These are phyloP conservation scores for Myotis planiceps DNA, from an alignment of 2,797 vertebrate genomes.

Conservation along the genomic window DNA sequence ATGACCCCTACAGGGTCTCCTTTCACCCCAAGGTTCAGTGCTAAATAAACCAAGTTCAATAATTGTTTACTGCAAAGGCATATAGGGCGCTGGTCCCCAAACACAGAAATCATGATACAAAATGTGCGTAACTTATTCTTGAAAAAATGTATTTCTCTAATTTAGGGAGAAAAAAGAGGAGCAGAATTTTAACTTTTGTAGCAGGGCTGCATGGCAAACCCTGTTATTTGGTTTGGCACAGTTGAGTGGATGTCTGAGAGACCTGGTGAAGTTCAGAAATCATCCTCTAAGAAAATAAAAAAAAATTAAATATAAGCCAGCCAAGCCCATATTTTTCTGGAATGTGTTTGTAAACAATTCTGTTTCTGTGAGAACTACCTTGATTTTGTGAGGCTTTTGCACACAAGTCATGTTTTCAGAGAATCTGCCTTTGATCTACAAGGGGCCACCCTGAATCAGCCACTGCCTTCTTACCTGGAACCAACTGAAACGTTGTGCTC, in stretches of 20 bases:
- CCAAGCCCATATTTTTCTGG: neutral
- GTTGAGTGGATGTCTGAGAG: neutral
- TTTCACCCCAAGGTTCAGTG: neutral
- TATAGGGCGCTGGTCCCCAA: neutral
- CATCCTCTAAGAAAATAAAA: neutral
- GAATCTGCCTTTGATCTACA: neutral
- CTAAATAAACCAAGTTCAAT: neutral
- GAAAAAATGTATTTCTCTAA: neutral
- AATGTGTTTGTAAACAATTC: neutral
- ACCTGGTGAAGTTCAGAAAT: neutral
- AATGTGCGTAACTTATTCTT: neutral
- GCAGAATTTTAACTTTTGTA: neutral
- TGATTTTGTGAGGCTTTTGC: neutral
- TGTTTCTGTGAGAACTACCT: neutral
- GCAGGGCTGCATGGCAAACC: fast-evolving
- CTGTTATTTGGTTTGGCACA: neutral
- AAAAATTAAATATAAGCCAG: neutral
- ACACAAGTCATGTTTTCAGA: neutral
- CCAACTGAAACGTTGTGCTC: neutral
- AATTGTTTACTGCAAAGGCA: neutral
- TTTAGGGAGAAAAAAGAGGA: neutral
- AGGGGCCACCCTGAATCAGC: neutral
- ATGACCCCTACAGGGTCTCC: neutral
- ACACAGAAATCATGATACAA: neutral
- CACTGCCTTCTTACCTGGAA: neutral